These are phyloP conservation scores for Lottia scabra DNA, from an alignment of 2,888 invertebrate genomes.

Conservation along the genomic window DNA sequence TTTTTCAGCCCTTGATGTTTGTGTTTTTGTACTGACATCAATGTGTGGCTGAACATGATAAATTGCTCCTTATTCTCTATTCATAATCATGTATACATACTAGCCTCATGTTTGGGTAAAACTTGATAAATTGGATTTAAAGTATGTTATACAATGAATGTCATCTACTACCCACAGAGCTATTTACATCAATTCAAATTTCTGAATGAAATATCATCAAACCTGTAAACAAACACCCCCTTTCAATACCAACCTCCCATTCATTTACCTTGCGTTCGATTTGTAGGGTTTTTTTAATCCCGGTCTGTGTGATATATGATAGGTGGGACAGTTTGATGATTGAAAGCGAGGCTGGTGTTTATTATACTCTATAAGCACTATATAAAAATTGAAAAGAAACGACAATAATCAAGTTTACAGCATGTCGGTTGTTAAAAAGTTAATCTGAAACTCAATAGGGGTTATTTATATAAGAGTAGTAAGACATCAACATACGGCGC, in stretches of 20 bases:
- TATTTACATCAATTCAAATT: neutral
- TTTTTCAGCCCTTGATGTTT: too few species aligned
- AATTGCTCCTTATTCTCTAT: too few species aligned
- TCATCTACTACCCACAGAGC: neutral
- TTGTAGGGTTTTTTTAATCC: neutral
- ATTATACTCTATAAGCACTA: neutral
- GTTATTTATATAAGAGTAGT: neutral
- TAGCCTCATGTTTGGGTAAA: neutral
- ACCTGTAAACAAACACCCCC: neutral
- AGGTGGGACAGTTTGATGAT: neutral
- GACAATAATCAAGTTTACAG: neutral
- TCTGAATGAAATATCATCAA: neutral
- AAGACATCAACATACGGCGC: neutral
- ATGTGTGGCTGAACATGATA: too few species aligned
- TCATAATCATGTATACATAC: too few species aligned
- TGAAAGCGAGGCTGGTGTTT: neutral
- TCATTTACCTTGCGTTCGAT: neutral
- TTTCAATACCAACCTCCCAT: neutral
- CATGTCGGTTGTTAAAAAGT: slow-evolving; percentile 1
- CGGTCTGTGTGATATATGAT: neutral
- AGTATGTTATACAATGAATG: neutral
- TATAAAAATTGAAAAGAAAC: neutral
- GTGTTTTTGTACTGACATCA: too few species aligned
- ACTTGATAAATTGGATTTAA: slow-evolving; percentile 1
- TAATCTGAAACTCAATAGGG: neutral